Evolutionary conservation across 2,797 vertebrate genomes (phyloP).

Genomic region (Muscicapa comitata): DNA sequence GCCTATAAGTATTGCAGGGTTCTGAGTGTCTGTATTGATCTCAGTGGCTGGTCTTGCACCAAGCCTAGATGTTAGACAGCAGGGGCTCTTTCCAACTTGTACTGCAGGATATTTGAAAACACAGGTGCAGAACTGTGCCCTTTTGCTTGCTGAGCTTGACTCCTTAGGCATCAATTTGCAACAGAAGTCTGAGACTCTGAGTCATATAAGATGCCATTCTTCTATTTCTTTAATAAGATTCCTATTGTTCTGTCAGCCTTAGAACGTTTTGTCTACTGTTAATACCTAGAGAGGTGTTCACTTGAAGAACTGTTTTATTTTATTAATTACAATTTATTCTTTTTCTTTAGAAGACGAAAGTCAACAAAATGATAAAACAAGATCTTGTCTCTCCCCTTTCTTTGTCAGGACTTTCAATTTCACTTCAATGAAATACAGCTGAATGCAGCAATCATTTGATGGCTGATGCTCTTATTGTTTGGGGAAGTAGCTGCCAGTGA

Average conservation of each 20-base stretch:
- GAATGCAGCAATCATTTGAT: background rate
- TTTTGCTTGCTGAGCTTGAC: background rate
- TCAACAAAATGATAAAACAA: background rate
- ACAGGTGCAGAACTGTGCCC: background rate
- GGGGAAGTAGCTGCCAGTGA: background rate
- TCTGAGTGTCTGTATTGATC: constrained; percentile 33
- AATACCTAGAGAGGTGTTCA: background rate
- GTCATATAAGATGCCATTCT: background rate
- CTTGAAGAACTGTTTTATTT: background rate
- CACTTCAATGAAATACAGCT: background rate
- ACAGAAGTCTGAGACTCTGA: background rate
- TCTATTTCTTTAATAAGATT: background rate
- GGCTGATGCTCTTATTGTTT: constrained; percentile 4
- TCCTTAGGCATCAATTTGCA: background rate
- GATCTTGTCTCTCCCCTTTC: background rate
- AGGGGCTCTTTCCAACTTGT: background rate
- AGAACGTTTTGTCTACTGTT: background rate
- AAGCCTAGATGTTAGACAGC: background rate
- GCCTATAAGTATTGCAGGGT: background rate
- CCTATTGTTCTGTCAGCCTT: background rate
- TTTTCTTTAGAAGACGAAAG: background rate
- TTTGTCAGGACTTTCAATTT: background rate
- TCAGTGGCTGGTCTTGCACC: background rate
- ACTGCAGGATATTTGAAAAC: background rate
- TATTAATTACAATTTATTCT: background rate